Conservation (phyloP, 2,888 invertebrate species). For the Drosophila koepferae region DNA sequence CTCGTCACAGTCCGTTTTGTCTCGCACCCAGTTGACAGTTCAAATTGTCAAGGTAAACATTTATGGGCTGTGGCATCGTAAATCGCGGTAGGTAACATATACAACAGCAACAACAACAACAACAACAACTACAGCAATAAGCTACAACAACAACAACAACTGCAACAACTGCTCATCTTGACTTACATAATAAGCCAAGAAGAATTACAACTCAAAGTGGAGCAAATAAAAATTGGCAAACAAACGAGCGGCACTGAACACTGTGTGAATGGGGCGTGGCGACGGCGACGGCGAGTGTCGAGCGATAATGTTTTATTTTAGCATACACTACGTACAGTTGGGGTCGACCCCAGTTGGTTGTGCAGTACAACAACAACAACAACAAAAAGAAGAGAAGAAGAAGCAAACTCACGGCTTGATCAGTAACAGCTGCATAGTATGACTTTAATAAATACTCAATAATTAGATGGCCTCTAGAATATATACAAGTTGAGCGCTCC, state of each 20-base stretch:
- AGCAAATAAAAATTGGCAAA: slow-evolving; percentile 73
- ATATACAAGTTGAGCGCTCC: too few species aligned
- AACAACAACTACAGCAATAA: slow-evolving; percentile 16
- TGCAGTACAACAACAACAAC: too few species aligned
- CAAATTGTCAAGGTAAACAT: slow-evolving; percentile 70
- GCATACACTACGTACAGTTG: slow-evolving; percentile 2
- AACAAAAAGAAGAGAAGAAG: too few species aligned
- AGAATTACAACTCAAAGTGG: slow-evolving; percentile 58
- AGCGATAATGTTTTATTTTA: slow-evolving; percentile 2
- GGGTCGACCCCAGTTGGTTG: background rate
- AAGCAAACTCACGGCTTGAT: too few species aligned
- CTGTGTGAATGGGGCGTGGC: slow-evolving; percentile 10
- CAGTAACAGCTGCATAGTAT: too few species aligned
- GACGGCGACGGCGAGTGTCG: background rate
- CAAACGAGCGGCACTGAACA: slow-evolving; percentile 24
- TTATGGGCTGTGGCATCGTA: slow-evolving; percentile 45
- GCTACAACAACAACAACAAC: slow-evolving; percentile 32
- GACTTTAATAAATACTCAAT: too few species aligned
- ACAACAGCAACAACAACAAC: slow-evolving; percentile 27
- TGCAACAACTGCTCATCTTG: slow-evolving; percentile 23
- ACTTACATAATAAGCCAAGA: slow-evolving; percentile 58
- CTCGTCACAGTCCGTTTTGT: slow-evolving; percentile 39
- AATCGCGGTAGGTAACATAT: slow-evolving; percentile 45
- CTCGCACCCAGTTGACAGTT: slow-evolving; percentile 45
- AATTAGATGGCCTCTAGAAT: too few species aligned